Conservation (phyloP, 2,888 invertebrate genomes). For the Harpagoxenus sublaevis region DNA sequence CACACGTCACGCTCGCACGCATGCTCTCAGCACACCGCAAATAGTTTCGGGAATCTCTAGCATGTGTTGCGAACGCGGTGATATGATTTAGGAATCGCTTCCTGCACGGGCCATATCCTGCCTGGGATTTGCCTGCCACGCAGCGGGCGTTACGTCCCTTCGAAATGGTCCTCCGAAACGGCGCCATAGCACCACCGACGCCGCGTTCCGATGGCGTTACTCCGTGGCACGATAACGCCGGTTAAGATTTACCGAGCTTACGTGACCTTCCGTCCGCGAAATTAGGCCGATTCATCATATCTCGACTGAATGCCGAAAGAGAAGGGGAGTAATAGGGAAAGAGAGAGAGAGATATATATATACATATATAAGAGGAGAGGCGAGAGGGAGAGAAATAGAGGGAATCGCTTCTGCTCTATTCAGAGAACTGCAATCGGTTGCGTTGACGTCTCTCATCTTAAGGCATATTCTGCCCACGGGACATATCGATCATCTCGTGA, state of each 20-base stretch:
- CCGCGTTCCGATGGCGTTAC: slow-evolving; percentile 56
- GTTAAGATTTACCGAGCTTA: slow-evolving; percentile 81
- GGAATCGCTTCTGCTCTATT: slow-evolving; percentile 53
- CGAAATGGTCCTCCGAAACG: slow-evolving; percentile 52
- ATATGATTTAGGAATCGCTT: slow-evolving; percentile 83
- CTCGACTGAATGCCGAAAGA: slow-evolving; percentile 68
- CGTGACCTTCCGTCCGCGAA: slow-evolving; percentile 83
- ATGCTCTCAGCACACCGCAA: slow-evolving; percentile 64
- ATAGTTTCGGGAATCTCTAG: slow-evolving; percentile 79
- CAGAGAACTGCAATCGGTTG: slow-evolving; percentile 62
- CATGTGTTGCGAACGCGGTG: slow-evolving; percentile 79
- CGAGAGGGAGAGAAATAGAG: background rate
- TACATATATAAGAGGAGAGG: background rate
- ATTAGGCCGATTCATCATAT: slow-evolving; percentile 84
- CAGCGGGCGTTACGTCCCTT: slow-evolving; percentile 63
- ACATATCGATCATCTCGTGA: slow-evolving; percentile 59
- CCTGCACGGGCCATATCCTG: slow-evolving; percentile 56
- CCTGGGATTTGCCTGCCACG: slow-evolving; percentile 70
- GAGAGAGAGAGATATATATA: too few relatives aligned
- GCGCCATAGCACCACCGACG: slow-evolving; percentile 33
- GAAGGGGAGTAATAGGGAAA: slow-evolving; percentile 17
- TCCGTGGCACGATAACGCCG: slow-evolving; percentile 57
- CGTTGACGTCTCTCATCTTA: slow-evolving; percentile 51
- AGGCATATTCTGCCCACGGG: slow-evolving; percentile 30
- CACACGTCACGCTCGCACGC: slow-evolving; percentile 46